Base-by-base conservation (phyloP, 2,888 invertebrate genomes). In the Volucella bombylans region DNA sequence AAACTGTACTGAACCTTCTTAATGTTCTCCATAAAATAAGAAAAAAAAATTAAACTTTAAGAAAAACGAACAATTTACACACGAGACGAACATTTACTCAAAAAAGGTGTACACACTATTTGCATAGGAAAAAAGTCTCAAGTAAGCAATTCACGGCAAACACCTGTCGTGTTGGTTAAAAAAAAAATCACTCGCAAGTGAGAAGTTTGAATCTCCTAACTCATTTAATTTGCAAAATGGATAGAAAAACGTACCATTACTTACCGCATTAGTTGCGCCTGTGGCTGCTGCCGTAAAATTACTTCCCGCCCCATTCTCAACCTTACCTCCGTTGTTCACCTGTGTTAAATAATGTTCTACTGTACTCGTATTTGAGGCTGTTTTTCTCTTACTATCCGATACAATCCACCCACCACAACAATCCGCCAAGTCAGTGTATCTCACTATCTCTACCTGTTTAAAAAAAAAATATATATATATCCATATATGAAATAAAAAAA, bases 121-220 rank as follows among this genome's bases (percentile, higher is more conserved):
- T 31, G 31, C 31, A 45, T 4, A 47, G 47, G 11, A 45, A 45
- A 57, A 41, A 59, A 41, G 43, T 62, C 68, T 68, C 39, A 50
- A 43, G 15, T 31, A n/a, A 47, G 59, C 54, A 77, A 61, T 41
- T 83, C 83, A 80, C 55, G 59, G 55, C 65, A 80, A 71, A 80
- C 80, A 83, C 80, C 83, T 80, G 83, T 71, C 47, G 55, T 67
- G 31, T 59, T 52, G 45, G 41, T 71, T 65, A 49, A 69, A 68
- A 23, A 8, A 31, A 52, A 52, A 54, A 23, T 11, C 9, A 2
- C 45, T 39, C 54, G 12, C 65, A 73, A 68, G n/a, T n/a, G n/a
- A n/a, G n/a, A n/a, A n/a, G n/a, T 31, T 6, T 31, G 18, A 54
- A 49, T 65, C 47, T 55, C 68, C 55, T 12, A 39, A 73, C 55